Evolutionary conservation across 2,888 invertebrate genomes (phyloP), one percentile per base, ranked within the genome.

Genomic region (Aromia moschata): DNA sequence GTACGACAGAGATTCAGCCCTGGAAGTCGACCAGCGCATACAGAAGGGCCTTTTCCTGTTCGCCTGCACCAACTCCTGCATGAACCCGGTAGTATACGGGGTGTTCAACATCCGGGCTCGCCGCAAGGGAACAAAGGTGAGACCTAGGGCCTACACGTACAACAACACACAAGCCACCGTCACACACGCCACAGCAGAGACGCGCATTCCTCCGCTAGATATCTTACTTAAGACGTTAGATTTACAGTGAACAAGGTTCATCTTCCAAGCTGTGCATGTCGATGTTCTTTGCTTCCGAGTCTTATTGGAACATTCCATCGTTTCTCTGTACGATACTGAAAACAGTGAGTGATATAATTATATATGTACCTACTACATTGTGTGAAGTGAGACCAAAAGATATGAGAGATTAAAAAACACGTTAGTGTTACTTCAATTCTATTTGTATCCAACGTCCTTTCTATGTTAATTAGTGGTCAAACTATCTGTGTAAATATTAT

Each of bases 41-140:
- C 94, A 94, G 79, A 91, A 89, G 73, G 91, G 87, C 0, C 85
- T 98, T 72, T 96, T 96, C 83, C 83, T 97, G 60, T 98, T 98
- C 79, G 97, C 98, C 7, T 94, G 95, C 70, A 94, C 96, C 31
- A 98, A 98, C 81, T 96, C 96, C 1, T 96, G 96, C 78, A 93
- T 96, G 82, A 96, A 98, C 83, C 98, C 98, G 2, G 89, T 98
- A 63, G 96, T 98, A 17, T 98, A 98, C 78, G 97, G 97, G 0
- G 85, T 88, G 11, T 95, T 93, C 79, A 93, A 93, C 79, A 91
- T 93, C 68, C 82, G 90, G 14, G 84, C 85, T 76, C 78, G 84
- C 15, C 68, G 77, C 53, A 70, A 67, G 25, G 71, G 65, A 47
- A 69, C 64, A 31, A 80, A 80, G 78, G 81, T 81, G 76, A 80